These are phyloP conservation scores for Sinhomidia bicolor DNA, from an alignment of 2,888 invertebrate species.

Conservation along the genomic window DNA sequence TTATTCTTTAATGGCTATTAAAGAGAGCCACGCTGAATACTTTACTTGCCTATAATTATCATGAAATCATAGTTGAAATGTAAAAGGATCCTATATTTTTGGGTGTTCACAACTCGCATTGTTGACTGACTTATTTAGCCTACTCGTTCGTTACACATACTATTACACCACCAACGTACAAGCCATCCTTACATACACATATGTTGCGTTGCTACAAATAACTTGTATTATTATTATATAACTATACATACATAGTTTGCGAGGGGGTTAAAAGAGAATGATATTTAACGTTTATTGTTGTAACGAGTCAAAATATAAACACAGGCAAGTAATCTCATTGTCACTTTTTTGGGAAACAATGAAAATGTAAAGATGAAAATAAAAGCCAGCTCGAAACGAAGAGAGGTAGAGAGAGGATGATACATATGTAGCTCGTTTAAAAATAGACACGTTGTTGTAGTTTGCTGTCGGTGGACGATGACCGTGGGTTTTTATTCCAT, in stretches of 20 bases:
- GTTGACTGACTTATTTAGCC: slow-evolving; percentile 19
- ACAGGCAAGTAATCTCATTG: background rate
- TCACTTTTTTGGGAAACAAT: slow-evolving; percentile 36
- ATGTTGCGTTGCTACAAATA: background rate
- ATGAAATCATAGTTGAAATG: background rate
- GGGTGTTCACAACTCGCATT: slow-evolving; percentile 11
- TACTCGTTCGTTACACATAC: slow-evolving; percentile 3
- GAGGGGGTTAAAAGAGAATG: too few relatives aligned
- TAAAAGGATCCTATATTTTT: slow-evolving; percentile 7
- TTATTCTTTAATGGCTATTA: slow-evolving; percentile 15
- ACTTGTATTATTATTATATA: background rate
- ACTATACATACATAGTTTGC: background rate
- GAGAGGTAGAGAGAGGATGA: background rate
- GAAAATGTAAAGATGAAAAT: background rate
- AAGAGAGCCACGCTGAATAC: background rate
- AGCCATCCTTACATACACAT: background rate
- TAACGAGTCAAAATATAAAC: background rate
- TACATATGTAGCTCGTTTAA: too few relatives aligned
- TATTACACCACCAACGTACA: background rate
- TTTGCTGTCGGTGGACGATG: background rate
- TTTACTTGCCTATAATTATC: background rate
- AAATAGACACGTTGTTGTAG: background rate
- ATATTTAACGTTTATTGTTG: background rate
- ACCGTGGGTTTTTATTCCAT: slow-evolving; percentile 26
- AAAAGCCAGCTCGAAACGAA: too few relatives aligned